A percentile compares a stretch with the other conserved stretches of the same genome.
These are phyloP conservation scores for Clusia tigrina DNA, from an alignment of 2,888 invertebrate species.

Conservation along the genomic window DNA sequence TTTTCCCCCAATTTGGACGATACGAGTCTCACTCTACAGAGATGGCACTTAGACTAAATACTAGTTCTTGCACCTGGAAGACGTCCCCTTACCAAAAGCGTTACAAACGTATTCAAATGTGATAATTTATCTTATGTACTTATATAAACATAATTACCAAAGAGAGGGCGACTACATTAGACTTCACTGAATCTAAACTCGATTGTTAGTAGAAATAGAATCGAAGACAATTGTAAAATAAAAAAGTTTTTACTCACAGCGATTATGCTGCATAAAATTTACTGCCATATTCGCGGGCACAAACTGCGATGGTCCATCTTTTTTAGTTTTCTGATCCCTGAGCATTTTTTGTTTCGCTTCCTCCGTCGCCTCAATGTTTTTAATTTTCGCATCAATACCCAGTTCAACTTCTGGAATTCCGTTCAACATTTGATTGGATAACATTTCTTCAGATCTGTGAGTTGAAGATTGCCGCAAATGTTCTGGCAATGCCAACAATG, in stretches of 20 bases:
- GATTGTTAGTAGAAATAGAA: background rate
- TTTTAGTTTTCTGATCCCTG: conserved; percentile 88
- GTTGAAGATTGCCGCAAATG: conserved; percentile 86
- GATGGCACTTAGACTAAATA: too few species aligned
- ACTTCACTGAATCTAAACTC: background rate
- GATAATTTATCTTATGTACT: background rate
- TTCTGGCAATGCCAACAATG: conserved; percentile 87
- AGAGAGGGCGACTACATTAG: too few species aligned
- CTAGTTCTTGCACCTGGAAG: too few species aligned
- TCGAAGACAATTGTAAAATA: background rate
- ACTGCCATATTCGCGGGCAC: conserved; percentile 98
- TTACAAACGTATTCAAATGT: background rate
- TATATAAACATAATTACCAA: background rate
- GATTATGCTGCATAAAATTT: conserved; percentile 96
- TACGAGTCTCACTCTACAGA: too few species aligned
- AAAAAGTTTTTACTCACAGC: conserved; percentile 72
- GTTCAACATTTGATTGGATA: conserved; percentile 99
- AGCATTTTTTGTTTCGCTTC: conserved; percentile 94
- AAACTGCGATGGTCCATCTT: conserved; percentile 92
- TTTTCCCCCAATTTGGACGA: too few species aligned
- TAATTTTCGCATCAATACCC: conserved; percentile 98
- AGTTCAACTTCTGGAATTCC: conserved; percentile 99
- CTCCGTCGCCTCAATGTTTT: conserved; percentile 98
- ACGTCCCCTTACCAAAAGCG: background rate
- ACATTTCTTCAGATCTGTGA: conserved; percentile 95